These are phyloP conservation scores for Macrocentrus cingulum DNA, from an alignment of 1,140 invertebrate genomes.

Conservation along the genomic window DNA sequence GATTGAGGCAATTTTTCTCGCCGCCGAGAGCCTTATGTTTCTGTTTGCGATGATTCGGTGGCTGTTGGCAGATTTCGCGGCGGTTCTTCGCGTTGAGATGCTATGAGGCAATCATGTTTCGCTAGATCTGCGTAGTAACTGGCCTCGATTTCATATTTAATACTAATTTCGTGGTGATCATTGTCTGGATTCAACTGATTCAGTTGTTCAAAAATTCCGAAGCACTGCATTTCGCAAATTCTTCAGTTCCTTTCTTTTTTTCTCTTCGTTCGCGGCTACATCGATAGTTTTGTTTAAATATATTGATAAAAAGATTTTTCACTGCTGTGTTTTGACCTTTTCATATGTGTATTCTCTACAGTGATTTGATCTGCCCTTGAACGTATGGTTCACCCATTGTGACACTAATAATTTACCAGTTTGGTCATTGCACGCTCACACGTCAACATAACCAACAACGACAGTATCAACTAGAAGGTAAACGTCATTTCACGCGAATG, in stretches of 20 bases:
- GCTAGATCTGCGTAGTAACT: not conserved
- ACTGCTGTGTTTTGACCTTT: too few species aligned
- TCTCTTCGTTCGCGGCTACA: not conserved
- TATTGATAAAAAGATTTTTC: not conserved
- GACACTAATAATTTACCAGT: too few species aligned
- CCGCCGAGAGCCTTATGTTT: not conserved
- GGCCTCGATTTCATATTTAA: not conserved
- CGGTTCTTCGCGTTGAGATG: not conserved
- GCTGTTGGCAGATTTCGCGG: not conserved
- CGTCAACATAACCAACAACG: too few species aligned
- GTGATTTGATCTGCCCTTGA: not conserved
- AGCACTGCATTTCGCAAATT: constrained; percentile 4
- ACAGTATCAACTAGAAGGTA: too few species aligned
- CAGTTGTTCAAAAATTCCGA: not conserved
- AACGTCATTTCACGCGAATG: too few species aligned
- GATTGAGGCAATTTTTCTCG: constrained; percentile 26
- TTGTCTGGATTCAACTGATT: constrained; percentile 4
- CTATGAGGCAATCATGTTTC: not conserved
- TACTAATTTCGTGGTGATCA: not conserved
- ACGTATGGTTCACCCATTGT: too few species aligned
- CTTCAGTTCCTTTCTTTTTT: not conserved
- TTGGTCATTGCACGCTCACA: constrained; percentile 54
- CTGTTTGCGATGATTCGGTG: not conserved
- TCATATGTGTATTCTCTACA: too few species aligned
- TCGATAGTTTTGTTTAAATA: not conserved